Conservation (phyloP, 2,888 invertebrate genomes). For the Chorisops tibialis region DNA sequence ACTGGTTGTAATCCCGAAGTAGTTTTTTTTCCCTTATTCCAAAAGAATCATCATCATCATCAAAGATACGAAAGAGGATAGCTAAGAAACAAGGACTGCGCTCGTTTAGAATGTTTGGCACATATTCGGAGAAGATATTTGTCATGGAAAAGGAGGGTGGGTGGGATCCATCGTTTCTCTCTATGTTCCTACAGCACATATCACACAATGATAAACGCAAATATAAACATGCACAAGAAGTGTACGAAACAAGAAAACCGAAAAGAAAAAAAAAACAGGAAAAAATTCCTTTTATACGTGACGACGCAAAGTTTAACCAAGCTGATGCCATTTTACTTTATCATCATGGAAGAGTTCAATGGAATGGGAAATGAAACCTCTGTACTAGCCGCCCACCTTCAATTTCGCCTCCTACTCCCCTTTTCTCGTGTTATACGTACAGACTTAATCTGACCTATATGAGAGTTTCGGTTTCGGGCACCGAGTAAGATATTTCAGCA, state of each 20-base stretch:
- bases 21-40: not conserved
- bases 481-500: no score
- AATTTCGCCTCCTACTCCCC: no score
- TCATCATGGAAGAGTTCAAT: not conserved
- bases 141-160: slow-evolving; percentile 13
- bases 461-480: no score
- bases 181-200: not conserved
- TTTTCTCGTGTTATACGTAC: no score
- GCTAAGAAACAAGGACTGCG: not conserved
- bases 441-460: no score
- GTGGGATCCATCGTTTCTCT: not conserved
- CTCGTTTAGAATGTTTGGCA: slow-evolving; percentile 31
- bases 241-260: not conserved
- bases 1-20: not conserved
- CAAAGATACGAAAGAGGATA: slow-evolving; percentile 8
- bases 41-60: slow-evolving; percentile 20
- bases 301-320: slow-evolving; percentile 29
- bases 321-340: slow-evolving; percentile 21
- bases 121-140: slow-evolving; percentile 29
- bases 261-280: not conserved
- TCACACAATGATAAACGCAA: slow-evolving; percentile 16
- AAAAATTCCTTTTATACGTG: slow-evolving; percentile 32
- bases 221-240: not conserved
- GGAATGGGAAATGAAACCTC: no score
- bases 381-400: no score